Conservation (phyloP, 2,113 vertebrate genomes). For the mouse (Mus musculus) region GRCm39 chr10:6614001-6614500, state of each 20-base stretch:
- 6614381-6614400: not conserved
- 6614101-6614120: not conserved
- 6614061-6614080: not conserved
- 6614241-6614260: not conserved
- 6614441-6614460: not conserved
- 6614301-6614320: not conserved
- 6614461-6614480: not conserved
- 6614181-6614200: not conserved
- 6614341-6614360: not conserved
- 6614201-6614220: not conserved
- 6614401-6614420: not conserved
- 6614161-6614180: not conserved
- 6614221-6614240: not conserved
- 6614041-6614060: not conserved
- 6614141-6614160: not conserved
- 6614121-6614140: not conserved
- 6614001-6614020: not conserved
- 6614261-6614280: not conserved
- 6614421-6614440: too few relatives aligned
- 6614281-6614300: not conserved
- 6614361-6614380: not conserved
- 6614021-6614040: not conserved
- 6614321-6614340: not conserved
- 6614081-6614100: not conserved
- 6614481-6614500: not conserved